These are phyloP conservation scores for Florisuga fusca DNA, from an alignment of 2,797 vertebrate genomes.

Conservation along the genomic window DNA sequence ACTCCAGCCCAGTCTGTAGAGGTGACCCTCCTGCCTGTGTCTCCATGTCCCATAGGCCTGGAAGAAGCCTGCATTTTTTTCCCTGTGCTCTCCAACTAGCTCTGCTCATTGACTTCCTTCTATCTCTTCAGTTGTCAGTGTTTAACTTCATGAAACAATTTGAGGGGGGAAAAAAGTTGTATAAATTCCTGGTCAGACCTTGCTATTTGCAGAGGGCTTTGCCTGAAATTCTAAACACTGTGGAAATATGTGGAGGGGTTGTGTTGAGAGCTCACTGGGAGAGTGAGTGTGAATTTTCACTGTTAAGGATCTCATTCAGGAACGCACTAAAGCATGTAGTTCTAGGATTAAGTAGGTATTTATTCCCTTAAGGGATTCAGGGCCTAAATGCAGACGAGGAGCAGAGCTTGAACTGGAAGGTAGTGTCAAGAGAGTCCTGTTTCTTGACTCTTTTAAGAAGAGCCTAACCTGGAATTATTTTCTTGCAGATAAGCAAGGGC, in stretches of 20 bases:
- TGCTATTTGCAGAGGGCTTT: not conserved
- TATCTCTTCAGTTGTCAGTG: not conserved
- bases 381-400: not conserved
- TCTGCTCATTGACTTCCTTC: not conserved
- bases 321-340: not conserved
- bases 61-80: not conserved
- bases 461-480: not conserved
- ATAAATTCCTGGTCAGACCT: not conserved
- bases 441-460: not conserved
- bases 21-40: not conserved
- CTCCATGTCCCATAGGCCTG: rapidly evolving
- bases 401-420: not conserved
- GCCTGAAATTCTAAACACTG: not conserved
- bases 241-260: not conserved
- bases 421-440: not conserved
- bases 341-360: not conserved
- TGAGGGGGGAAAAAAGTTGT: not conserved
- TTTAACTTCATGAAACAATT: not conserved
- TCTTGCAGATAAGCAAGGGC: constrained; percentile 75
- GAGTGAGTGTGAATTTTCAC: not conserved
- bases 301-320: not conserved
- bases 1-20: not conserved
- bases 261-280: not conserved
- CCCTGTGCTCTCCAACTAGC: not conserved
- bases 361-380: not conserved